phyloP scores from a whole-genome alignment of 2,113 vertebrate species.

The Heliornis fulica region DNA sequence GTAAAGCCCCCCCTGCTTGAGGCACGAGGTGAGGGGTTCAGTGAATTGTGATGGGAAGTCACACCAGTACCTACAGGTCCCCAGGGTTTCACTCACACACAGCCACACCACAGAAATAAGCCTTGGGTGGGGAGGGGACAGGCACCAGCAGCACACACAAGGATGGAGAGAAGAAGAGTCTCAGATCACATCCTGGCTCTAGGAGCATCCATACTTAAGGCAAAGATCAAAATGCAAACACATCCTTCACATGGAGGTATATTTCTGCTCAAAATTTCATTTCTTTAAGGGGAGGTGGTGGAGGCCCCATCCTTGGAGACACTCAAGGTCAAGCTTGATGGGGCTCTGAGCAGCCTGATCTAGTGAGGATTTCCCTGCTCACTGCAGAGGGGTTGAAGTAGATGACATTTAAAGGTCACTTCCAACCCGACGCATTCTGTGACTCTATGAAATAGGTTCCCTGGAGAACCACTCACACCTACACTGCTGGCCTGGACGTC shows the following conservation, averaged over 20 bases:
- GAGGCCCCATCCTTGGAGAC: no score
- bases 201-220: fast-evolving
- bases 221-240: not conserved
- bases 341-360: no score
- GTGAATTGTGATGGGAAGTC: not conserved
- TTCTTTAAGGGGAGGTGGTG: not conserved
- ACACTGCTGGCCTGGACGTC: not conserved
- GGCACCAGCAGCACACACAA: not conserved
- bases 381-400: no score
- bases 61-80: not conserved
- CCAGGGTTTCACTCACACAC: not conserved
- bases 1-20: not conserved
- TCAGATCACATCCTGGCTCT: not conserved
- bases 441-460: no score
- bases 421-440: no score
- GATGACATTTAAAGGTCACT: no score
- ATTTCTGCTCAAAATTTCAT: not conserved
- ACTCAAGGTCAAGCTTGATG: no score
- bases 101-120: not conserved
- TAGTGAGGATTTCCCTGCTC: no score
- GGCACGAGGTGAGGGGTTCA: not conserved
- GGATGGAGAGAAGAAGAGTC: not conserved
- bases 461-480: not conserved
- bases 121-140: no score
- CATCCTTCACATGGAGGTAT: not conserved